Evolutionary conservation across 1,140 invertebrate species (phyloP).

Genomic region (Centruroides sculpturatus): DNA sequence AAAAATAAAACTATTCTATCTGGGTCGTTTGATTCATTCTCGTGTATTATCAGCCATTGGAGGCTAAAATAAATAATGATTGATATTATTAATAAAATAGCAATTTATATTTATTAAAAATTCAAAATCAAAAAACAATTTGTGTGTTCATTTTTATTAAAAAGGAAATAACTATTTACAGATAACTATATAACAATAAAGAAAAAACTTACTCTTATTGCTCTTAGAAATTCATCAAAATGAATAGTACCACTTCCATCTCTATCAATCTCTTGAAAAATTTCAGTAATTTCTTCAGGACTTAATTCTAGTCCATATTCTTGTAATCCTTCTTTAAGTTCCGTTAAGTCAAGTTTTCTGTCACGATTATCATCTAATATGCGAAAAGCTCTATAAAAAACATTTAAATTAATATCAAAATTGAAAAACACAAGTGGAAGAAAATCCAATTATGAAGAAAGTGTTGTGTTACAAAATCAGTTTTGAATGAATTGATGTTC

Average conservation of each 20-base stretch:
- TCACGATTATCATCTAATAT: slow-evolving; percentile 85
- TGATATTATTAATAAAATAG: no score
- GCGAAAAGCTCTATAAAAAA: slow-evolving; percentile 56
- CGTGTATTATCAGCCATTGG: no score
- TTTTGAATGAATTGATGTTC: no score
- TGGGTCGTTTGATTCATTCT: no score
- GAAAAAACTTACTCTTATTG: slow-evolving; percentile 54
- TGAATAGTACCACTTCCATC: slow-evolving; percentile 70
- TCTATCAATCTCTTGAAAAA: slow-evolving; percentile 64
- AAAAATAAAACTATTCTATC: no score
- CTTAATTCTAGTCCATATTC: slow-evolving; percentile 50
- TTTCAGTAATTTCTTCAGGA: slow-evolving; percentile 43
- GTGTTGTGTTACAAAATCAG: no score
- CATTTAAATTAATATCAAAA: no score
- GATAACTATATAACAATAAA: neutral
- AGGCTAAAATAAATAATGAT: slow-evolving; percentile 42
- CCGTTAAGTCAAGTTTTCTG: slow-evolving; percentile 61
- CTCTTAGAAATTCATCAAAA: slow-evolving; percentile 73
- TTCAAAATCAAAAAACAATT: no score
- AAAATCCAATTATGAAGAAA: no score
- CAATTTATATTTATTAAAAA: no score
- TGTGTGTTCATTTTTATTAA: neutral
- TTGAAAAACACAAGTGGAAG: no score
- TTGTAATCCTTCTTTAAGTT: slow-evolving; percentile 62
- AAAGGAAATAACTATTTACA: neutral